Evolutionary conservation across 2,113 vertebrate species (phyloP).

Genomic region (Oxygymnocypris stewartii): DNA sequence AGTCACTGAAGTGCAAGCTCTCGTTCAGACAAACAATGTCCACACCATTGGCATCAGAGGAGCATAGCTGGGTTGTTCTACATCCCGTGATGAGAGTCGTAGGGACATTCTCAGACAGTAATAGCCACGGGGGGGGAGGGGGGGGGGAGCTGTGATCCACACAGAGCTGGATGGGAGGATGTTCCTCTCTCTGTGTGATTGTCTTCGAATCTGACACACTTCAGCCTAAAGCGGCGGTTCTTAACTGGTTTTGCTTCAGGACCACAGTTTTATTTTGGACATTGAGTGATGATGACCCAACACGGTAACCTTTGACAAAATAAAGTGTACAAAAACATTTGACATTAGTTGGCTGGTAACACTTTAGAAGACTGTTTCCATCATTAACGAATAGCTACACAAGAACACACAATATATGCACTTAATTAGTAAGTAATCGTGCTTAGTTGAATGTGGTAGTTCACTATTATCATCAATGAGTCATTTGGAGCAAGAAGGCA

Average conservation of each 20-base stretch:
- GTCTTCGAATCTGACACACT: conserved; percentile 40
- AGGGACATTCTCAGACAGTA: conserved; percentile 61
- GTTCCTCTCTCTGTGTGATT: conserved; percentile 34
- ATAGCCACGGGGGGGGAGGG: conserved; percentile 65
- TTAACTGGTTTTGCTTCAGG: conserved; percentile 26
- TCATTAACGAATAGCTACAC: too few species aligned
- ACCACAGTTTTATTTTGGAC: conserved; percentile 3
- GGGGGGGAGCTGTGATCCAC: conserved; percentile 57
- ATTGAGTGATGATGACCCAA: conserved; percentile 23
- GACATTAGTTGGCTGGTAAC: not conserved
- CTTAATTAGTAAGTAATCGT: too few species aligned
- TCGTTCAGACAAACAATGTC: conserved; percentile 60
- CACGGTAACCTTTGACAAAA: not conserved
- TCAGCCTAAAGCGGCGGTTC: conserved; percentile 10
- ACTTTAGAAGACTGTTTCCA: too few species aligned
- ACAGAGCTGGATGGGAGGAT: conserved; percentile 46
- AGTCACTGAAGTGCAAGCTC: conserved; percentile 54
- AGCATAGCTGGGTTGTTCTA: conserved; percentile 39
- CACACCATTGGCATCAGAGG: conserved; percentile 51
- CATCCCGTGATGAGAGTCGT: conserved; percentile 61
- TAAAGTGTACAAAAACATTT: not conserved
- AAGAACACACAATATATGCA: too few species aligned
- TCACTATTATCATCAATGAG: too few species aligned
- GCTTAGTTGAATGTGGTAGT: too few species aligned
- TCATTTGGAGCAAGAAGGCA: too few species aligned